Evolutionary conservation across 1,140 invertebrate species (phyloP).

Genomic region (Gonatopus flavifemur): DNA sequence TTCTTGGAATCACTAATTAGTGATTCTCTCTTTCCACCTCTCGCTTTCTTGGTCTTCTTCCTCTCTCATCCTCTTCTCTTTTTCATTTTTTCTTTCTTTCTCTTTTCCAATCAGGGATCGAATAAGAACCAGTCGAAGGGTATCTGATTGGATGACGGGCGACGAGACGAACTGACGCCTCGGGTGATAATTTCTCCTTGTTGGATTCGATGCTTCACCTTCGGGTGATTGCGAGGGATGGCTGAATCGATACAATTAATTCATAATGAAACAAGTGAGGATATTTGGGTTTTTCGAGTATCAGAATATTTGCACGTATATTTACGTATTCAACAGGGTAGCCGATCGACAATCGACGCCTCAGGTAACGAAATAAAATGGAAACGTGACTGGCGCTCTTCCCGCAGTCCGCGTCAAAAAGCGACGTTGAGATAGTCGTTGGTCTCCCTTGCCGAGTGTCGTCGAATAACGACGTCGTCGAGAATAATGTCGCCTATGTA

Average conservation of each 20-base stretch:
- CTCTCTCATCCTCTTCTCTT: no score
- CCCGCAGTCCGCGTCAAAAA: conserved; percentile 54
- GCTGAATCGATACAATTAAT: no score
- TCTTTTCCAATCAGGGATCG: conserved; percentile 26
- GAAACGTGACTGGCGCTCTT: conserved; percentile 47
- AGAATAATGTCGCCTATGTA: conserved; percentile 37
- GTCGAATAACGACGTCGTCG: conserved; percentile 37
- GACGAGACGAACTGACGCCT: conserved; percentile 20
- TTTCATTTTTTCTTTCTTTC: no score
- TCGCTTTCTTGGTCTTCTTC: no score
- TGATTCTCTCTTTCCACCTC: conserved; percentile 20
- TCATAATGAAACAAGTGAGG: no score
- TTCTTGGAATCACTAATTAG: conserved; percentile 40
- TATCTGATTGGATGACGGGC: conserved; percentile 17
- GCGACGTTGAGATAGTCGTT: conserved; percentile 36
- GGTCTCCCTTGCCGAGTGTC: conserved; percentile 36
- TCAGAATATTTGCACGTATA: conserved; percentile 35
- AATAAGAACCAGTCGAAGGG: conserved; percentile 14
- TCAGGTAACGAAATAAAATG: conserved; percentile 42
- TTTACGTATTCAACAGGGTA: no score
- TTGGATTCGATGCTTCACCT: no score
- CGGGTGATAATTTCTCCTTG: conserved; percentile 14
- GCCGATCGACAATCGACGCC: conserved; percentile 30
- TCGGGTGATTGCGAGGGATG: no score
- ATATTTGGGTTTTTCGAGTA: no score